A percentile compares a stretch with the other conserved stretches of the same genome.
Evolutionary conservation across 2,113 vertebrate species (phyloP).

Genomic region (Herpetotheres cachinnans): DNA sequence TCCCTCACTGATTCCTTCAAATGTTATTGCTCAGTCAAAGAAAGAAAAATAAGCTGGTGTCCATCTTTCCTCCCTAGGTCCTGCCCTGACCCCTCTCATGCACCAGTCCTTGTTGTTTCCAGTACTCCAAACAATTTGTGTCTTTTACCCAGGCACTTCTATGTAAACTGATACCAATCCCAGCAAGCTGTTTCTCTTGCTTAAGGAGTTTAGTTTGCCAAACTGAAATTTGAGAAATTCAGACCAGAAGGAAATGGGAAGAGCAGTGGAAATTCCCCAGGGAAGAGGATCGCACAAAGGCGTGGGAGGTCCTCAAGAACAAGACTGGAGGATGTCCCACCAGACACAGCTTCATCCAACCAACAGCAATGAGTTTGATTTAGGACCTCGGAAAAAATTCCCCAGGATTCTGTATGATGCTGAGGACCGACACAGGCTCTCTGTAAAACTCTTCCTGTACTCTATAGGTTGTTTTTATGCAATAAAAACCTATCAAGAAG

Average conservation of each 20-base stretch:
- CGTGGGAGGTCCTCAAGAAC: not conserved
- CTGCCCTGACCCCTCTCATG: not conserved
- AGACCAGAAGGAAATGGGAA: not conserved
- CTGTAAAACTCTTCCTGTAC: not conserved
- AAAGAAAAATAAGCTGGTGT: not conserved
- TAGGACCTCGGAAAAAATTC: not conserved
- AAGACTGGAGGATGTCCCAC: not conserved
- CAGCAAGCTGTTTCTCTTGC: not conserved
- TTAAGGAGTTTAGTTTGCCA: not conserved
- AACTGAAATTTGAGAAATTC: not conserved
- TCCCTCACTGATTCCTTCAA: not conserved
- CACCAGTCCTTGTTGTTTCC: not conserved
- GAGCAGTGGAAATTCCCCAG: not conserved
- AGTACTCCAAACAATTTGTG: not conserved
- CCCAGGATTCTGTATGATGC: not conserved
- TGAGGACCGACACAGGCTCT: not conserved
- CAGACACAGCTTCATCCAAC: not conserved
- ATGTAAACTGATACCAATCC: not conserved
- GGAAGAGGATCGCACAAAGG: not conserved
- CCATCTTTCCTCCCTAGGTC: not conserved
- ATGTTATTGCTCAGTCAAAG: not conserved
- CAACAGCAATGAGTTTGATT: not conserved
- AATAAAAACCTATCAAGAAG: not conserved
- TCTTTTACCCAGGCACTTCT: not conserved
- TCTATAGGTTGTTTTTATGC: not conserved